Conservation (phyloP, 1,140 invertebrate species). For the Drosophila kikkawai region DNA sequence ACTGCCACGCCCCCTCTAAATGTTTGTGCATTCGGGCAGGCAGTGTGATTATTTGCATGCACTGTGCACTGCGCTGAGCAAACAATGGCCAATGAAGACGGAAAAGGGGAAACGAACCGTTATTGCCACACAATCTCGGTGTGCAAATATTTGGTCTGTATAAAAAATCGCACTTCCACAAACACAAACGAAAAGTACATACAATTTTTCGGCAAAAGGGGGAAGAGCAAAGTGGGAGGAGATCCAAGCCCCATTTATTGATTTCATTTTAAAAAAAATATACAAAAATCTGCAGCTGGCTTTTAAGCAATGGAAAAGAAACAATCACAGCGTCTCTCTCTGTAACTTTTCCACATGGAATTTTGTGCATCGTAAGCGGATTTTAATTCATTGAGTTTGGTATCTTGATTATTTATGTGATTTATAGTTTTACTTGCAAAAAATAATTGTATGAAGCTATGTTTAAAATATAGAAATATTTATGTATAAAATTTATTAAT, state of each 20-base stretch:
- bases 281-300: conserved; percentile 5
- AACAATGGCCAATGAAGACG: conserved; percentile 27
- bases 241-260: conserved; percentile 11
- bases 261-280: conserved; percentile 51
- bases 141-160: conserved; percentile 68
- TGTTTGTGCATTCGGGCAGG: conserved; percentile 52
- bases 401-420: neutral
- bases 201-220: conserved; percentile 3
- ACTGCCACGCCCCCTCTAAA: conserved; percentile 30
- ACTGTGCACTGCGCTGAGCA: conserved; percentile 34
- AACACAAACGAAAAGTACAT: conserved; percentile 15
- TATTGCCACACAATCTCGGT: conserved; percentile 70
- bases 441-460: neutral
- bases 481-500: neutral
- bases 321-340: neutral
- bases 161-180: conserved; percentile 48
- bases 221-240: neutral
- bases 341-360: neutral
- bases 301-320: conserved; percentile 6
- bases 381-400: conserved; percentile 6
- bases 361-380: neutral
- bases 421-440: conserved; percentile 1
- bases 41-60: conserved; percentile 63
- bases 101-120: conserved; percentile 32
- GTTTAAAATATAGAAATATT: neutral